Evolutionary conservation across 2,888 invertebrate species (phyloP).

Genomic region (Melipona beecheii): DNA sequence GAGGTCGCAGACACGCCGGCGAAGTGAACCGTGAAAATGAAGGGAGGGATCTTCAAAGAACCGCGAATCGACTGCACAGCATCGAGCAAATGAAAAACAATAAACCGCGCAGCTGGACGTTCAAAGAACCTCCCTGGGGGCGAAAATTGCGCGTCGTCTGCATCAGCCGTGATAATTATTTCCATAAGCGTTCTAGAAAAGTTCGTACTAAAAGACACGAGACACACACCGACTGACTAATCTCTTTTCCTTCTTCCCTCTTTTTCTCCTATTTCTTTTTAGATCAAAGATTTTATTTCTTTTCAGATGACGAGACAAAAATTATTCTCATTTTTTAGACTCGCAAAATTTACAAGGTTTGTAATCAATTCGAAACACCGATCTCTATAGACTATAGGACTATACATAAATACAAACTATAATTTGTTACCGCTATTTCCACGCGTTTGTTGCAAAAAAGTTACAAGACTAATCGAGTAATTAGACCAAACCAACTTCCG

Average conservation of each 20-base stretch:
- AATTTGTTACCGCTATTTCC: too few relatives aligned
- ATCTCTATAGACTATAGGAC: too few relatives aligned
- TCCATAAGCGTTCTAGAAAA: not conserved
- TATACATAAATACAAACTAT: too few relatives aligned
- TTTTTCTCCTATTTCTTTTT: too few relatives aligned
- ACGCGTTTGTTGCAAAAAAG: too few relatives aligned
- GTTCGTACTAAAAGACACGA: not conserved
- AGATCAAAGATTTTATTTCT: too few relatives aligned
- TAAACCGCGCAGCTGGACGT: slow-evolving; percentile 50
- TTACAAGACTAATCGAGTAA: too few relatives aligned
- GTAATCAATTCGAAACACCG: too few relatives aligned
- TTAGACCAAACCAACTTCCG: too few relatives aligned
- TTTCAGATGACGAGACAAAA: too few relatives aligned
- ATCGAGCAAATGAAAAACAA: slow-evolving; percentile 54
- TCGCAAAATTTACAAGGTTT: too few relatives aligned
- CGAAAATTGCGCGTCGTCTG: slow-evolving; percentile 32
- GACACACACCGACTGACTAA: not conserved
- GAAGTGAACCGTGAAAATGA: slow-evolving; percentile 8
- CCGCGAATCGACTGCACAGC: slow-evolving; percentile 49
- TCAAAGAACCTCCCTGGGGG: slow-evolving; percentile 30
- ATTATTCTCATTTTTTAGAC: too few relatives aligned
- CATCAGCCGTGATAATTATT: slow-evolving; percentile 28
- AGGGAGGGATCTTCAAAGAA: slow-evolving; percentile 44
- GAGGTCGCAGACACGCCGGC: slow-evolving; percentile 15
- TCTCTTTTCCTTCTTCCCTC: not conserved